Base-by-base conservation (phyloP, 2,888 invertebrate species). In the Dione vanillae region DNA sequence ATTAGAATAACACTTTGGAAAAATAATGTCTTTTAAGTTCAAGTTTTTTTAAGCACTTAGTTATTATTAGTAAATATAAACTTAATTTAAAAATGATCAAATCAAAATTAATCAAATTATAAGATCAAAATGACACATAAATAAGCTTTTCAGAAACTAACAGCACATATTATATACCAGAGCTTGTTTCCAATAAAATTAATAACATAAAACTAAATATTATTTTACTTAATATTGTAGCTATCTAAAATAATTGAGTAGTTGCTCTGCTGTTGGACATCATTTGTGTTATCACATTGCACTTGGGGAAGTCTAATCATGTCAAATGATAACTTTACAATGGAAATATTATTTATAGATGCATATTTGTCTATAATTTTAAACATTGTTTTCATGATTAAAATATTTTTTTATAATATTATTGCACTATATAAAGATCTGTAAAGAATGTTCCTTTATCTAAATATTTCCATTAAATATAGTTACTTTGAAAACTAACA, bases 311-410 rank as follows among this genome's bases (percentile, higher is more conserved):
- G 11, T 61, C 27, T n/a, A 61, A 61, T 61, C n/a, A 16, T 61
- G 61, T 61, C 45, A 45, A 43, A 45, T 35, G 61, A 61, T 61
- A 61, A 61, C 8, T 10, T 59, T 19, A 59, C 41, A 37, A 16
- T 0, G 9, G 20, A 11, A 41, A 20, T 41, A 41, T 9, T 59
- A 59, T 41, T 43, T 43, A 7, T 45, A 61, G 43, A 27, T 43
- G n/a, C n/a, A 43, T 59, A 59, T 35, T n/a, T n/a, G 35, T 10
- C n/a, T 37, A 37, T 37, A 16, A 45, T 45, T 35, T 6, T 35
- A 61, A n/a, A 37, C 16, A 40, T 7, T 7, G n/a, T n/a, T n/a
- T n/a, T n/a, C n/a, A n/a, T n/a, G n/a, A n/a, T n/a, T n/a, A n/a
- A n/a, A n/a, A n/a, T n/a, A 43, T 20, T 20, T 51, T 11, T 3